phyloP scores from a whole-genome alignment of 1,140 invertebrate species.

The Pachypsylla venusta region DNA sequence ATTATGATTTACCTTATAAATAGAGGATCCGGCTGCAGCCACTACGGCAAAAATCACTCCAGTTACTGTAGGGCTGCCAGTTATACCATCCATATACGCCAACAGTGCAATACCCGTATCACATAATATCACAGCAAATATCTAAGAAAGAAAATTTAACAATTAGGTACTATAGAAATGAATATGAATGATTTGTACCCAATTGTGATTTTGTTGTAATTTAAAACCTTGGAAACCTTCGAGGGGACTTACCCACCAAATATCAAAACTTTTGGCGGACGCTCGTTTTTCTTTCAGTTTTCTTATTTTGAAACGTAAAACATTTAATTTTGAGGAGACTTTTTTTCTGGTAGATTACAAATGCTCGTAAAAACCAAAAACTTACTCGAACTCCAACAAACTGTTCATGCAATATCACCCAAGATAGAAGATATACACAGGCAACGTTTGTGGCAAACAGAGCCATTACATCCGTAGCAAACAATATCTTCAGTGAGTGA shows the following conservation, averaged over 20 bases:
- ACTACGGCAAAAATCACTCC: constrained; percentile 79
- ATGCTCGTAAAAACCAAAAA: constrained; percentile 20
- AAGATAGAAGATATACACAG: constrained; percentile 83
- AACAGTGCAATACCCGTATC: constrained; percentile 85
- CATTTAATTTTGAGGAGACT: background rate
- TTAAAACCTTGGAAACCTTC: background rate
- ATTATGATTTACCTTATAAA: constrained; percentile 81
- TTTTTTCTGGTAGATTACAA: too few relatives aligned
- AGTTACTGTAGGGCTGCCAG: constrained; percentile 70
- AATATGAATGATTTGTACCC: too few relatives aligned
- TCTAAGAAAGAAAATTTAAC: constrained; percentile 39
- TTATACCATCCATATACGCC: constrained; percentile 91
- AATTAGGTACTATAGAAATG: background rate
- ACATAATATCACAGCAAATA: constrained; percentile 85
- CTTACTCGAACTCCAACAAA: constrained; percentile 88
- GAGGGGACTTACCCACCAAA: too few relatives aligned
- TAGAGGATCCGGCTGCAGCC: constrained; percentile 75
- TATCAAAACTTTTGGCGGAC: too few relatives aligned
- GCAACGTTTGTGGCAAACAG: constrained; percentile 85
- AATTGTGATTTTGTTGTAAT: background rate
- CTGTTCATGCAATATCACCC: constrained; percentile 91
- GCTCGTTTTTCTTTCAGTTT: background rate
- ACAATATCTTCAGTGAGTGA: constrained; percentile 62
- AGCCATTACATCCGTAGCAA: constrained; percentile 81
- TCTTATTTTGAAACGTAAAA: background rate